Base-by-base conservation (phyloP, 35 echinoderm and acorn worm species). In the Patiria miniata region DNA sequence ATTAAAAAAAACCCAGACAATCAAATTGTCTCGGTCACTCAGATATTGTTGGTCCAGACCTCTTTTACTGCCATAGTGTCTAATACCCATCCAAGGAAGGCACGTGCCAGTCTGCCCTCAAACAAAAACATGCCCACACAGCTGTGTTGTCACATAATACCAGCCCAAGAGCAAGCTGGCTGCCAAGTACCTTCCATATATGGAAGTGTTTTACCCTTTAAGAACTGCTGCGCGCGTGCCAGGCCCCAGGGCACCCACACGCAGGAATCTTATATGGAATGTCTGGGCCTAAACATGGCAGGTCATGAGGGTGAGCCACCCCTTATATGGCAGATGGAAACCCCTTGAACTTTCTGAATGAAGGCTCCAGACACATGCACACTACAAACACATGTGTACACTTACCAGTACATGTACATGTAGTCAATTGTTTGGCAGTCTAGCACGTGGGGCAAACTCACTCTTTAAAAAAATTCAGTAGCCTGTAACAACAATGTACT, bases 131-230 rank as follows among this genome's bases (percentile, higher is more conserved):
- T 4, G 42, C 42, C 65, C 65, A n/a, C 23, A 73, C 65, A 73
- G 65, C 65, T 73, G 65, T 73, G 65, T 73, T 73, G 34, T 23
- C 65, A 73, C 23, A 32, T 32, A 26, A 60, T 23, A 26, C 29
- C 34, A 34, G 14, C 65, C 14, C 23, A 10, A 73, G 34, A 26
- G 34, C 19, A 1, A 73, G 65, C 65, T 2, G 0, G 65, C 65
- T 73, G 65, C 65, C 65, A 73, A 73, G 65, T 73, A 36, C 82
- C 37, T 61, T 84, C 82, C 82, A 84, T 84, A 84, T 84, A 84
- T 57, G 82, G 82, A 84, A 84, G 57, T 84, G 82, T 58, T 61
- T 84, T 84, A 84, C 82, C 82, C 52, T 59, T 59, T 84, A 58
- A 51, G 57, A 84, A 84, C 16, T 32, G 51, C 57, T 21, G 53